A percentile compares a stretch with the other conserved stretches of the same genome.
These are phyloP conservation scores for Lissocephala sabroskyi DNA, from an alignment of 2,888 invertebrate species.

Conservation along the genomic window DNA sequence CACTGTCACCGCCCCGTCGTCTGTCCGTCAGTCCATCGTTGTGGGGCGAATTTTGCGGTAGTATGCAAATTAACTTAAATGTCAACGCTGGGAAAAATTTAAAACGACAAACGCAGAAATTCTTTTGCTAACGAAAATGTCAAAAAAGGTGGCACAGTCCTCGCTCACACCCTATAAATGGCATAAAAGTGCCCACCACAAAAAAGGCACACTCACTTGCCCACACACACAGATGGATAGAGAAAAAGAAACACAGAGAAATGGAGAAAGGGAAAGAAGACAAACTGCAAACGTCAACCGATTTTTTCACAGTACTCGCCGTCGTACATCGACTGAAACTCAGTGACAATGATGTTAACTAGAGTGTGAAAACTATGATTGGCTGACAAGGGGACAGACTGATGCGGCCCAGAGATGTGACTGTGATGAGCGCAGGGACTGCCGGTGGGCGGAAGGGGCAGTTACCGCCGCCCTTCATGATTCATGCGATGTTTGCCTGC, in stretches of 20 bases:
- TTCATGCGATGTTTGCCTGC: conserved; percentile 40
- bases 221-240: too few species aligned
- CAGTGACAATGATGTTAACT: conserved; percentile 65
- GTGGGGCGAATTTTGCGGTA: conserved; percentile 41
- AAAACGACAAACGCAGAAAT: conserved; percentile 38
- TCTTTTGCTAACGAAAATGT: conserved; percentile 32
- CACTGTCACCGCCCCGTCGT: conserved; percentile 3
- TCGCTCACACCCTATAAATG: background rate
- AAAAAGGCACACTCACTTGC: too few species aligned
- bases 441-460: background rate
- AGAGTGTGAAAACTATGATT: conserved; percentile 66
- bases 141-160: conserved; percentile 24
- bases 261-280: conserved; percentile 1
- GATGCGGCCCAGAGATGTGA: too few species aligned
- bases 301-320: conserved; percentile 23
- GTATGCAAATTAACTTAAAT: conserved; percentile 63
- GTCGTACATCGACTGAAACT: conserved; percentile 41
- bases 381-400: conserved; percentile 37
- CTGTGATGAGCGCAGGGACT: background rate
- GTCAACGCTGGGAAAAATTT: conserved; percentile 39
- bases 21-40: conserved; percentile 2
- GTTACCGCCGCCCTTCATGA: conserved; percentile 25
- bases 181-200: background rate
- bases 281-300: conserved; percentile 57
- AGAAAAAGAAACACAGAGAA: conserved; percentile 1